A percentile compares a stretch with the other conserved stretches of the same genome.
These are phyloP conservation scores for Heliconius sara DNA, from an alignment of 2,888 invertebrate genomes.

Conservation along the genomic window DNA sequence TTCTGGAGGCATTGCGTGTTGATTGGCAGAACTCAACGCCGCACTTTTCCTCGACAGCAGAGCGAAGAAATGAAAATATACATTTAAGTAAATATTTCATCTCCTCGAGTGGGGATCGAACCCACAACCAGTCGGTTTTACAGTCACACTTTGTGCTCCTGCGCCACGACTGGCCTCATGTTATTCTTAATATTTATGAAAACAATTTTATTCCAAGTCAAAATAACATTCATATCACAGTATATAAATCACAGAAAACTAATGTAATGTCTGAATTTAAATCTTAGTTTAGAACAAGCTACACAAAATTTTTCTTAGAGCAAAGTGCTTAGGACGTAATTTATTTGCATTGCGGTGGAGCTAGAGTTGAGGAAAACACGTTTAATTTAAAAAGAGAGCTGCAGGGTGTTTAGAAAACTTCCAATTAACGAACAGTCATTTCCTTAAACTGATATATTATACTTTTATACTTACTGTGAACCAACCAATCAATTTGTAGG, in stretches of 20 bases:
- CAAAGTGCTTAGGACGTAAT: constrained; percentile 29
- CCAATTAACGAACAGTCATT: background rate
- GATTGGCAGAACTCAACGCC: too few relatives aligned
- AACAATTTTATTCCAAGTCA: too few relatives aligned
- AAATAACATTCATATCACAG: background rate
- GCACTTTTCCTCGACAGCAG: too few relatives aligned
- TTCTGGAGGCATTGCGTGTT: too few relatives aligned
- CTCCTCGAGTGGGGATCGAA: too few relatives aligned
- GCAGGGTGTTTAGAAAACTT: background rate
- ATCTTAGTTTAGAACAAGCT: background rate
- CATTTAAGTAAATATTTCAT: too few relatives aligned
- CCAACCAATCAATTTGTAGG: too few relatives aligned
- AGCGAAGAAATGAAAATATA: too few relatives aligned
- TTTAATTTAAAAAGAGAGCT: constrained; percentile 1
- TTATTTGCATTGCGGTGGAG: constrained; percentile 22
- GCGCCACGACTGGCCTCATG: too few relatives aligned
- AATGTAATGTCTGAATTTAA: background rate
- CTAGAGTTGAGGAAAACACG: background rate
- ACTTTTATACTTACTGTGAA: background rate
- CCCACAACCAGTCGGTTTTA: too few relatives aligned
- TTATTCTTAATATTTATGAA: too few relatives aligned
- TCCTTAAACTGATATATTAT: background rate
- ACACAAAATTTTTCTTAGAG: constrained; percentile 24
- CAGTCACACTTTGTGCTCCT: too few relatives aligned
- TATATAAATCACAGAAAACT: background rate